phyloP scores from a whole-genome alignment of 2,797 vertebrate genomes.

The Sebastes nivosus region DNA sequence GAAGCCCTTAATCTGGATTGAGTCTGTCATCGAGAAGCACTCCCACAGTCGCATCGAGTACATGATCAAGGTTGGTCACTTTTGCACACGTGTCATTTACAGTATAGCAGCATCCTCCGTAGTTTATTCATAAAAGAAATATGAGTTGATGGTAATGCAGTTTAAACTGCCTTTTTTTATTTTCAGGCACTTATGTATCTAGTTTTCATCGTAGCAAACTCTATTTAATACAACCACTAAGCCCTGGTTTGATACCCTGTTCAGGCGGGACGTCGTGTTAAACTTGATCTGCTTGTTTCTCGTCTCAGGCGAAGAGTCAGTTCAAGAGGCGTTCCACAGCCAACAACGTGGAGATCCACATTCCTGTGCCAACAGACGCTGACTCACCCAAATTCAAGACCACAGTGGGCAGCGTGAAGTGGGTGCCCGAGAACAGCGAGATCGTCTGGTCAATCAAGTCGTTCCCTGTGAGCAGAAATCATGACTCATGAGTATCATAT shows the following conservation, averaged over 20 bases:
- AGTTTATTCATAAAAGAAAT: not conserved
- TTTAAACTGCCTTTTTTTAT: not conserved
- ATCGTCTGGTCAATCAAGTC: slow-evolving; percentile 99
- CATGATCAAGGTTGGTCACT: slow-evolving; percentile 94
- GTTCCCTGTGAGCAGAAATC: slow-evolving; percentile 89
- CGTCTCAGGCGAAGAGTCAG: slow-evolving; percentile 93
- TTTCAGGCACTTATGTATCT: not conserved
- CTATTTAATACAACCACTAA: not conserved
- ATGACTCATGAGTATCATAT: slow-evolving; percentile 41
- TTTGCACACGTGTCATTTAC: not conserved
- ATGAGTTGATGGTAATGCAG: not conserved
- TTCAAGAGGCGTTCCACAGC: slow-evolving; percentile 97
- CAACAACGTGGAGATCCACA: slow-evolving; percentile 99
- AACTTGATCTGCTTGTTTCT: slow-evolving; percentile 49
- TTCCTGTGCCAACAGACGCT: slow-evolving; percentile 96
- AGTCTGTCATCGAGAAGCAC: slow-evolving; percentile 99
- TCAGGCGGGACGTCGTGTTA: not conserved
- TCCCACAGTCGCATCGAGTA: slow-evolving; percentile 99
- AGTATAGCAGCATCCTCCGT: not conserved
- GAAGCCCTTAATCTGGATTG: slow-evolving; percentile 98
- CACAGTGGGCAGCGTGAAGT: slow-evolving; percentile 97
- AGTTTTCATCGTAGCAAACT: not conserved
- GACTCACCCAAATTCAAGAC: slow-evolving; percentile 99
- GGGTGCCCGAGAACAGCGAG: slow-evolving; percentile 98
- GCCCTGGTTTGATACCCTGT: not conserved